A percentile compares a stretch with the other conserved stretches of the same genome.
These are phyloP conservation scores for Trogon surrucura DNA, from an alignment of 2,113 vertebrate genomes.

Conservation along the genomic window DNA sequence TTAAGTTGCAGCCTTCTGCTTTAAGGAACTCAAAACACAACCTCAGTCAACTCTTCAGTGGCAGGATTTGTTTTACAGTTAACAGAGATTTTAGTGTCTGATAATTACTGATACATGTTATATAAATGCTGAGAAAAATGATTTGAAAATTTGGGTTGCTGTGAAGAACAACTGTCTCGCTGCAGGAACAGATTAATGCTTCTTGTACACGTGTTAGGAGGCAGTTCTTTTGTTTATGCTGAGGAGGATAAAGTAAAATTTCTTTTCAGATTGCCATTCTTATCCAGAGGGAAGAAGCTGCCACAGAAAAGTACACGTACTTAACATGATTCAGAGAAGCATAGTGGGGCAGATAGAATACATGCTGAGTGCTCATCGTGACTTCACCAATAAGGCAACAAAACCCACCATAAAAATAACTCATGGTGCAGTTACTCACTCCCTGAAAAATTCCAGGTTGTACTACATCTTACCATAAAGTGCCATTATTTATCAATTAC, in stretches of 20 bases:
- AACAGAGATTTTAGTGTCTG: not conserved
- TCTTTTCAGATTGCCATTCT: not conserved
- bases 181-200: slow-evolving; percentile 5
- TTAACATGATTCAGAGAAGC: not conserved
- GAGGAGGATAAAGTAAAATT: not conserved
- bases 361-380: not conserved
- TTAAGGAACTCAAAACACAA: not conserved
- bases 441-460: no score
- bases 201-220: not conserved
- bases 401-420: rapidly evolving
- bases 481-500: not conserved
- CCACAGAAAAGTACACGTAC: not conserved
- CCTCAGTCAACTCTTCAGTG: not conserved
- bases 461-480: not conserved
- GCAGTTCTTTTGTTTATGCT: not conserved
- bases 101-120: rapidly evolving
- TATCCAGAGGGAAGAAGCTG: not conserved
- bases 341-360: rapidly evolving
- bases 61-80: no score
- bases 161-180: not conserved
- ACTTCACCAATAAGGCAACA: not conserved
- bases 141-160: not conserved
- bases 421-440: not conserved
- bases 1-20: not conserved
- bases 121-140: not conserved